phyloP scores from a whole-genome alignment of 2,888 invertebrate genomes.

The Minunthozetes semirufus region DNA sequence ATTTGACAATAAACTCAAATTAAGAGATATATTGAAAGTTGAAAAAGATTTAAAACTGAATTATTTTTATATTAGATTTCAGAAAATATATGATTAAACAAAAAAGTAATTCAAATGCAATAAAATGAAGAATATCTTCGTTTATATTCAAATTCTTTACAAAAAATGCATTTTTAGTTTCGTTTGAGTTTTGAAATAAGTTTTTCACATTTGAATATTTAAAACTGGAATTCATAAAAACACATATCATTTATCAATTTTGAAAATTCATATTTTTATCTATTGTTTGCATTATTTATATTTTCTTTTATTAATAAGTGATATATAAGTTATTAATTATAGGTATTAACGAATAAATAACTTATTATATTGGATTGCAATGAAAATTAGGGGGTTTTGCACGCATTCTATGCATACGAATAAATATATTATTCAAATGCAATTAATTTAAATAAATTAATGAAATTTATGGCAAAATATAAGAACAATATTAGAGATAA shows the following conservation, averaged over 20 bases:
- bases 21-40: neutral
- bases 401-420: neutral
- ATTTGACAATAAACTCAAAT: slow-evolving; percentile 17
- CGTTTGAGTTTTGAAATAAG: too few species aligned
- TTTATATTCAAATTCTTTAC: too few species aligned
- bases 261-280: neutral
- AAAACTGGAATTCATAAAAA: neutral
- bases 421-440: neutral
- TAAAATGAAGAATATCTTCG: too few species aligned
- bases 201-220: neutral
- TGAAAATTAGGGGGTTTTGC: neutral
- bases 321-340: slow-evolving; percentile 10
- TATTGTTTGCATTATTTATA: slow-evolving; percentile 2
- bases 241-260: neutral
- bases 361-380: neutral
- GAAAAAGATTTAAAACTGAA: too few species aligned
- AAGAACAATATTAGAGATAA: neutral
- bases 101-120: too few species aligned
- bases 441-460: slow-evolving; percentile 18
- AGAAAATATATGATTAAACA: too few species aligned
- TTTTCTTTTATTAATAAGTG: neutral
- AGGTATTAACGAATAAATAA: neutral
- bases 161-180: too few species aligned
- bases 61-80: too few species aligned
- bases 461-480: neutral